Conservation (phyloP, 2,888 invertebrate genomes). For the Drosophila helvetica region DNA sequence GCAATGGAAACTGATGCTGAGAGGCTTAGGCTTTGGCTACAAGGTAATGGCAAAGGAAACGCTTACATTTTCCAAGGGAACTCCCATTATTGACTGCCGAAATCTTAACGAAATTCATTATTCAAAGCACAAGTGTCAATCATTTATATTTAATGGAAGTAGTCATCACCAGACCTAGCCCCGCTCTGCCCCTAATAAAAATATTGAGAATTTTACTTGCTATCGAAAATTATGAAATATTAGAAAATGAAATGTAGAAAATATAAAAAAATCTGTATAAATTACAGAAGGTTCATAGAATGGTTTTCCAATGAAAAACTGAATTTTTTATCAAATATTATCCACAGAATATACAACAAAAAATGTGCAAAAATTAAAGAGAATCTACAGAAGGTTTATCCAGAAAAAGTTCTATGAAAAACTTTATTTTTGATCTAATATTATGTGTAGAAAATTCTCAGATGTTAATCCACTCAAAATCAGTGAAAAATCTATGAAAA, state of each 20-base stretch:
- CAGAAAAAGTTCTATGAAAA: neutral
- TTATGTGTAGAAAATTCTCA: too few relatives aligned
- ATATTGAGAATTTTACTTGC: neutral
- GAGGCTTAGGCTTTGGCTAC: neutral
- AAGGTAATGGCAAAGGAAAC: neutral
- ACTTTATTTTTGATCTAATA: too few relatives aligned
- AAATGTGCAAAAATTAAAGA: too few relatives aligned
- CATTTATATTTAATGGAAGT: constrained; percentile 38
- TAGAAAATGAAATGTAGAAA: too few relatives aligned
- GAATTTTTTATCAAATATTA: too few relatives aligned
- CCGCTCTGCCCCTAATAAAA: too few relatives aligned
- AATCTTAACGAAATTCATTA: constrained; percentile 4
- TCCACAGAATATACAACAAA: too few relatives aligned
- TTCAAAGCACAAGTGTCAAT: constrained; percentile 23
- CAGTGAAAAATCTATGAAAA: neutral
- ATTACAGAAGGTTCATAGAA: too few relatives aligned
- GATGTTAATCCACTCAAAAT: neutral
- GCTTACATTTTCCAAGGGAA: neutral
- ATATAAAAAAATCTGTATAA: too few relatives aligned
- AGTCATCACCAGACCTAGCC: neutral
- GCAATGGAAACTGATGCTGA: neutral
- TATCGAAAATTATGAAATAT: too few relatives aligned
- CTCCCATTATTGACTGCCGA: neutral
- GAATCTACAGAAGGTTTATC: neutral
- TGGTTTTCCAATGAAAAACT: neutral